Evolutionary conservation across 2,888 invertebrate genomes (phyloP).

Genomic region (Cheilosia urbana): DNA sequence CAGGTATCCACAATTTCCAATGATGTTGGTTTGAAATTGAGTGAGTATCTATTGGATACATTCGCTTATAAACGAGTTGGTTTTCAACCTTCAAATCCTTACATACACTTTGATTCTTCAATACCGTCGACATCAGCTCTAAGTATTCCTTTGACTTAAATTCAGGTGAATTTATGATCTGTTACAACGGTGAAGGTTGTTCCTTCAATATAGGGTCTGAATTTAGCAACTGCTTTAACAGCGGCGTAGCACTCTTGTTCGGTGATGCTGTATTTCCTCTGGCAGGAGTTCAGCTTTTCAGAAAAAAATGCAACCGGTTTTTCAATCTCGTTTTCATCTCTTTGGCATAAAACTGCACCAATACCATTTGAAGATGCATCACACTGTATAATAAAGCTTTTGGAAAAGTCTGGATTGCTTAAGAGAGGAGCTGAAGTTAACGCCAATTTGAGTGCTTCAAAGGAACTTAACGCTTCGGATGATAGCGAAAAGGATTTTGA

Average conservation of each 20-base stretch:
- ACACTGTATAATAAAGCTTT: neutral
- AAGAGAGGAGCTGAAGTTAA: neutral
- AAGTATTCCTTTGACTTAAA: neutral
- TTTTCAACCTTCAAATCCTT: neutral
- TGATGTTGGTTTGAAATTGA: neutral
- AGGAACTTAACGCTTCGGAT: neutral
- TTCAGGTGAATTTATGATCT: too few relatives aligned
- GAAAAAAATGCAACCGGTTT: neutral
- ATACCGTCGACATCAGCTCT: neutral
- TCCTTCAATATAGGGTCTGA: neutral
- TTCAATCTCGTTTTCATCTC: neutral
- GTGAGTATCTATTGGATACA: neutral
- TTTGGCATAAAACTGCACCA: neutral
- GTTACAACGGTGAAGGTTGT: too few relatives aligned
- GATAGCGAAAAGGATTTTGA: neutral
- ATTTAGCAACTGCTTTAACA: neutral
- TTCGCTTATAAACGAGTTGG: neutral
- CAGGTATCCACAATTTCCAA: neutral
- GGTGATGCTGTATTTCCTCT: neutral
- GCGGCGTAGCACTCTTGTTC: neutral
- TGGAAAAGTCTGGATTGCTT: neutral
- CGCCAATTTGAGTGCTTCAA: neutral
- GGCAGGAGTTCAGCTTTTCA: neutral
- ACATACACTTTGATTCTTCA: neutral
- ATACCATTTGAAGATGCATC: neutral